These are phyloP conservation scores for Apostichopus japonicus DNA, from an alignment of 35 echinoderm and acorn worm species.

Conservation along the genomic window DNA sequence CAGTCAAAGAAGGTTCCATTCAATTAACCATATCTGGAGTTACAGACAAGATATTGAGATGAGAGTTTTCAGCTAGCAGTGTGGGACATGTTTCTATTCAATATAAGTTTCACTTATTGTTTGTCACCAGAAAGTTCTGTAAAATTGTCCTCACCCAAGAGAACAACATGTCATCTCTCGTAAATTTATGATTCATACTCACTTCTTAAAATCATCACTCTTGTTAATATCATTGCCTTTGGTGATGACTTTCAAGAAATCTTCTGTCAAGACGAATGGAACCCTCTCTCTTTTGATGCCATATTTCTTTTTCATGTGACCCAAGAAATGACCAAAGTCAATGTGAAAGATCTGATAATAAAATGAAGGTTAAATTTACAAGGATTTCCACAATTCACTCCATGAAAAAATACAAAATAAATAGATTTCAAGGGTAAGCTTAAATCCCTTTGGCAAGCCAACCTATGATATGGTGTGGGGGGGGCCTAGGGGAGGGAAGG, in stretches of 20 bases:
- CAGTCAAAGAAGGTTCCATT: no score
- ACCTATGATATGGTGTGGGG: no score
- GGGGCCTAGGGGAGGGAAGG: no score
- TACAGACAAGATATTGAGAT: no score
- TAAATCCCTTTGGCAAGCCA: no score
- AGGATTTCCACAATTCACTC: neutral
- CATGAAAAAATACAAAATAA: neutral
- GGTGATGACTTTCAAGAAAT: conserved; percentile 91
- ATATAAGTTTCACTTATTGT: no score
- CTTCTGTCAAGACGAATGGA: conserved; percentile 94
- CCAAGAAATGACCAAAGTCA: conserved; percentile 97
- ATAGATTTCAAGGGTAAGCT: neutral
- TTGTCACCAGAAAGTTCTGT: no score
- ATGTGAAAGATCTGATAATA: conserved; percentile 93
- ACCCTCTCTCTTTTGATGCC: conserved; percentile 93
- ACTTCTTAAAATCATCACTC: conserved; percentile 93
- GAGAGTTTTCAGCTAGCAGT: no score
- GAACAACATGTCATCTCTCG: neutral
- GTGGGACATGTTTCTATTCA: no score
- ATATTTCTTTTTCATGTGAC: conserved; percentile 99
- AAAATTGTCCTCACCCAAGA: no score
- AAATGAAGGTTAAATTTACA: neutral
- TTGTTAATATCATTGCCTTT: conserved; percentile 90
- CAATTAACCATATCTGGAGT: no score
- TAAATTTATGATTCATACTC: conserved; percentile 23